Evolutionary conservation across 1,140 invertebrate species (phyloP), one percentile per base, ranked within the genome.

Genomic region (Penaeus japonicus): DNA sequence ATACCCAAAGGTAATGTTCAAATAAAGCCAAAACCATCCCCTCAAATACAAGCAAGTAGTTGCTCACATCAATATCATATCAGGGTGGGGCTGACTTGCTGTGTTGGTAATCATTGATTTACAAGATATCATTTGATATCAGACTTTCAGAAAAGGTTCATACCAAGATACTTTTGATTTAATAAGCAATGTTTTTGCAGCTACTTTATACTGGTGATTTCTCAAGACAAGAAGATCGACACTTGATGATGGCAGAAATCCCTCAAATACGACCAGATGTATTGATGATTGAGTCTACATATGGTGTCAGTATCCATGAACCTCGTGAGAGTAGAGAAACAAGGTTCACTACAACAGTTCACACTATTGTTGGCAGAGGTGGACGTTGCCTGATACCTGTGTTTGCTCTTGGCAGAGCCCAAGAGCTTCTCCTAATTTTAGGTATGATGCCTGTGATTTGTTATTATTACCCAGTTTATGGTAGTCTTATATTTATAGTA

Each of bases 241-340:
- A 99, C 95, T 95, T 99, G 90, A 99, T 99, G 97, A 97, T 98
- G 1, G 99, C 99, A 0, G 99, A 99, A 94, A 98, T 99, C 91
- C 99, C 99, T 0, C 97, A 96, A 73, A 95, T 99, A 53, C 95
- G 96, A 91, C 99, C 99, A 0, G 98, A 99, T 94, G 97, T 99
- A 4, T 93, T 99, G 3, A 99, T 99, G 85, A 70, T 92, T 81
- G 90, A 99, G 94, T 99, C 98, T 0, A 99, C 99, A 0, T 99
- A 99, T 93, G 99, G 99, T 5, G 99, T 98, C 0, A 98, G 99
- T 93, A 98, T 99, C 90, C 99, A 99, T 93, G 99, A 99, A 92
- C 98, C 99, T 91, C 93, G 98, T 53, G 98, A 99, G 93, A 98
- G 99, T 91, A 94, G 99, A 57, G 99, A 99, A 93, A 95, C 95